Conservation (phyloP, 2,797 vertebrate genomes). For the Aplochiton taeniatus region DNA sequence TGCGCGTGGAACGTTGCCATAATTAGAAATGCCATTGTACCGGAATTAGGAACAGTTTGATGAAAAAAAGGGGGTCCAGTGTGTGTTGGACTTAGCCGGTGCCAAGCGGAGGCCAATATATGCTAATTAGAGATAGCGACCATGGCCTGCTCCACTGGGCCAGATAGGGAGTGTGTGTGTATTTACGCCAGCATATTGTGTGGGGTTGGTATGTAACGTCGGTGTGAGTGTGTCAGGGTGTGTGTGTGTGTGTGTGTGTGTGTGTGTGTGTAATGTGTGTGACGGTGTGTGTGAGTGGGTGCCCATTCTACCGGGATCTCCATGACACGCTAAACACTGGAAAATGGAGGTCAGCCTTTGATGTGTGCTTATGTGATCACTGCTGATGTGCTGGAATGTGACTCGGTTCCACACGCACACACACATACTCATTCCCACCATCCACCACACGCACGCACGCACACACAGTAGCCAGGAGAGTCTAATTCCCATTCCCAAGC, state of each 20-base stretch:
- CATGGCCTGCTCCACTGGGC: constrained; percentile 10
- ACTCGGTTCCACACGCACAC: constrained; percentile 7
- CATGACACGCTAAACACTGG: constrained; percentile 31
- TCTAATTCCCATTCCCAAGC: not conserved
- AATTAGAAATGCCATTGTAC: constrained; percentile 5
- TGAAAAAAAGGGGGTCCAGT: not conserved
- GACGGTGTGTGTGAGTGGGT: not conserved
- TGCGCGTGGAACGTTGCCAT: not conserved
- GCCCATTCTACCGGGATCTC: constrained; percentile 10
- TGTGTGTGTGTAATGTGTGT: constrained; percentile 14
- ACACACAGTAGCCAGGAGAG: constrained; percentile 15
- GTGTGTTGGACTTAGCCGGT: constrained; percentile 4
- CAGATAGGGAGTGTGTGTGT: constrained; percentile 19
- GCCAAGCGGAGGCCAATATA: constrained; percentile 4
- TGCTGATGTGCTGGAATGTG: constrained; percentile 45
- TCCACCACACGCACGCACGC: constrained; percentile 13
- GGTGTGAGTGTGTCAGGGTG: not conserved
- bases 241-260: not conserved
- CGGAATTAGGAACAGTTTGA: not conserved
- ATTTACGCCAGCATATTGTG: not conserved
- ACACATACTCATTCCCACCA: not conserved
- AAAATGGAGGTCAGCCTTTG: constrained; percentile 52
- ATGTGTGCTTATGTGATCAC: constrained; percentile 54
- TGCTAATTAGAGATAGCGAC: constrained; percentile 9
- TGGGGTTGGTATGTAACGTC: constrained; percentile 10